Evolutionary conservation across 2,888 invertebrate species (phyloP), one percentile per base, ranked within the genome.

Genomic region (Muscina levida): DNA sequence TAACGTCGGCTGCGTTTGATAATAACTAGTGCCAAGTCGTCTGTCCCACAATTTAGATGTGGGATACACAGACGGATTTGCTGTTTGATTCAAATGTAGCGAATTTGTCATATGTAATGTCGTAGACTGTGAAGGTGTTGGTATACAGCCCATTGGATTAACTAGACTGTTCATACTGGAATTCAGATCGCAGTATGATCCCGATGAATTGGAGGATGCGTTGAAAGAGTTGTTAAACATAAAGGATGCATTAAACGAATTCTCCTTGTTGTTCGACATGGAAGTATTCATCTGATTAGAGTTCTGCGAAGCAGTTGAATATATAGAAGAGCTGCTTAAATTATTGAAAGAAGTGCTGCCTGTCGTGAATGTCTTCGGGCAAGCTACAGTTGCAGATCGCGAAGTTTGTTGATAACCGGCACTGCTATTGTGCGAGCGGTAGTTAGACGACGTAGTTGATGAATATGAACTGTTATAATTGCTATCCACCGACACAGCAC

Each of bases 41-140:
- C 89, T 88, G 79, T 88, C 85, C 88, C 89, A 90, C 1, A 89
- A 71, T 48, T 88, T 88, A 2, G 84, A 78, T 17, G 84, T 82
- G 1, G 66, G 46, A 56, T 72, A 78, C 59, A 19, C 83, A 39
- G 26, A 77, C 67, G 22, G 72, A 75, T 72, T 74, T 82, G 74
- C 68, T 39, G 44, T 79, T 70, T 74, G 11, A 19, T 57, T 59
- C 13, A 65, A 44, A 37, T 75, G 82, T 24, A 65, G 26, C 3
- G 78, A 57, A 44, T 72, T 78, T 44, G 68, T 37, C 10, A 70
- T 42, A 39, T 13, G 68, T 8, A 65, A 83, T 85, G 51, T 77
- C 76, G 26, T 82, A 79, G 59, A 83, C 85, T 13, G 82, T 8
- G 62, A 42, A 19, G 59, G 44, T 10, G 68, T 66, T 11, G 62